phyloP scores from a whole-genome alignment of 2,113 vertebrate species.

The Helogale parvula region DNA sequence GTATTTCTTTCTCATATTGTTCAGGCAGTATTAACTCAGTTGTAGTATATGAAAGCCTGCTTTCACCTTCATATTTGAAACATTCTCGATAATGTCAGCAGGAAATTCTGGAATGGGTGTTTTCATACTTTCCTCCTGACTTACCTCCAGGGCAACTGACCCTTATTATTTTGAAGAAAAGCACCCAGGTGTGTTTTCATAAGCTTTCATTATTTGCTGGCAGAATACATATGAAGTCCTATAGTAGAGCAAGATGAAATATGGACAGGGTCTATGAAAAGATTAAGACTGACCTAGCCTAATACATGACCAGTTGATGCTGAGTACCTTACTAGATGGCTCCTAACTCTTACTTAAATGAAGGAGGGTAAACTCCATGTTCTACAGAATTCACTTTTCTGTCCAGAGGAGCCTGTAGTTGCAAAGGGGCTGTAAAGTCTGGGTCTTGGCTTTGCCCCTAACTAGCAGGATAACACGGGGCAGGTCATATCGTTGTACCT shows the following conservation, averaged over 20 bases:
- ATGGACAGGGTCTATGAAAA: not conserved
- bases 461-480: not conserved
- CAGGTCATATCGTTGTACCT: not conserved
- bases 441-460: not conserved
- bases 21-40: not conserved
- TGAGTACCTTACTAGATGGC: not conserved
- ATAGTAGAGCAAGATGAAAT: not conserved
- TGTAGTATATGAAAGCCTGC: not conserved
- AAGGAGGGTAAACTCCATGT: not conserved
- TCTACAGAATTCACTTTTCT: not conserved
- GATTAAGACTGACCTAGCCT: not conserved
- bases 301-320: accelerated
- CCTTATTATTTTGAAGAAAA: not conserved
- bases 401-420: too few relatives aligned
- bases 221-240: not conserved
- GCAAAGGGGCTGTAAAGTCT: not conserved
- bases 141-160: not conserved
- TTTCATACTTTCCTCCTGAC: not conserved
- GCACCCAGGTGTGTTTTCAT: not conserved
- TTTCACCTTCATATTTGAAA: not conserved
- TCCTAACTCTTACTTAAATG: not conserved
- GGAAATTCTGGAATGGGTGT: not conserved
- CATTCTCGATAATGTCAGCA: not conserved
- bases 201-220: not conserved
- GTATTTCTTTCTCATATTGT: not conserved